Base-by-base conservation (phyloP, 2,888 invertebrate species). In the Meganola albula region DNA sequence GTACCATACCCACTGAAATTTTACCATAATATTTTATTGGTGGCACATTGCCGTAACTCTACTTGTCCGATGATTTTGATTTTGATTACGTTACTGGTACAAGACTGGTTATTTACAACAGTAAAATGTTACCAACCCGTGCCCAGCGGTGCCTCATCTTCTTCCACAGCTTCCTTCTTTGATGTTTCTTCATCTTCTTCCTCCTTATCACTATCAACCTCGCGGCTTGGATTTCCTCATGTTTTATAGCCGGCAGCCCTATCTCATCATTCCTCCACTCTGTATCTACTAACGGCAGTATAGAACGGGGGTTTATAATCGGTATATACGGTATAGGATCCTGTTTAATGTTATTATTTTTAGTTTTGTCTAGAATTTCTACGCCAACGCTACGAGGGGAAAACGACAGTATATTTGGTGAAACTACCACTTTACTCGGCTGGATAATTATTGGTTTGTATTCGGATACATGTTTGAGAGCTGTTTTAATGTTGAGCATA, bases 101-200 rank as follows among this genome's bases (percentile, higher is more conserved):
- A n/a, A n/a, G n/a, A n/a, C n/a, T n/a, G n/a, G n/a, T n/a, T n/a
- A n/a, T n/a, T n/a, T n/a, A 20, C n/a, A 3, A 20, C 3, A 20
- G 7, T 20, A 20, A 7, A 13, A 12, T 4, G 10, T 16, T 35
- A 50, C 55, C 27, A 8, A 52, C 88, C 74, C 92, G 92, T 1
- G 90, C 91, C 90, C 92, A 92, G 41, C 89, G 88, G 68, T 90
- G 91, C 56, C 91, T 91, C 93, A 94, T 93, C 57, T 87, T 90
- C 64, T 93, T 95, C 45, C 93, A 87, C 32, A 94, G 77, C 73
- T 96, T 96, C 67, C 78, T 91, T 25, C 93, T 78, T 67, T 95
- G 93, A 62, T 96, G 96, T 54, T 92, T 94, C 71, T 92, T 94
- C 94, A 97, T 96, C 76, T 96, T 96, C 31, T 90, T 89, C 28